Evolutionary conservation across 2,888 invertebrate genomes (phyloP).

Genomic region (Gryllus longicercus): DNA sequence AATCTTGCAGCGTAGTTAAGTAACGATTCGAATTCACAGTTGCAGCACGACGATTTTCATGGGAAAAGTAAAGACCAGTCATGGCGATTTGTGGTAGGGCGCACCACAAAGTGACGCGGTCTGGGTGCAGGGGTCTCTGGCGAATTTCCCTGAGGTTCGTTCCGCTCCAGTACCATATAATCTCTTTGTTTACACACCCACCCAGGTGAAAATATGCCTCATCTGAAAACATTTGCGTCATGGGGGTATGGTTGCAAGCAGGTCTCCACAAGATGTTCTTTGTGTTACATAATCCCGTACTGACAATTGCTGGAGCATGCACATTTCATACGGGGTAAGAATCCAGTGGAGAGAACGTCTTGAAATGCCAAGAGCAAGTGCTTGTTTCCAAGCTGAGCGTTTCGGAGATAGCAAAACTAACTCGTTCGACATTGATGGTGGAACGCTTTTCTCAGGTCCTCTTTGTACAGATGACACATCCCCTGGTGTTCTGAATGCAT

Average conservation of each 20-base stretch:
- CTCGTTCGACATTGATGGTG: neutral
- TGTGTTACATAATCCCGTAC: neutral
- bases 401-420: neutral
- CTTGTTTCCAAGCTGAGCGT: conserved; percentile 11
- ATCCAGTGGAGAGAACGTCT: neutral
- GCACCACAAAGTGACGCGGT: conserved; percentile 20
- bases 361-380: neutral
- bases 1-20: neutral
- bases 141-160: neutral
- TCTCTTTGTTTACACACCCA: neutral
- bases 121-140: neutral
- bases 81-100: neutral
- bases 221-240: neutral
- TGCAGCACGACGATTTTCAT: neutral
- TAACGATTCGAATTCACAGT: neutral
- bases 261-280: neutral
- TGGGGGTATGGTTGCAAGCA: neutral
- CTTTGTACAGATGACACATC: neutral
- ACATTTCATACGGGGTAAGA: neutral
- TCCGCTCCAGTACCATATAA: neutral
- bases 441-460: neutral
- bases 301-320: neutral
- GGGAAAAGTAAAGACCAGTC: conserved; percentile 11
- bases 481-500: neutral
- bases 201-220: neutral